Base-by-base conservation (phyloP, 2,888 invertebrate genomes). In the Rhagium mordax region DNA sequence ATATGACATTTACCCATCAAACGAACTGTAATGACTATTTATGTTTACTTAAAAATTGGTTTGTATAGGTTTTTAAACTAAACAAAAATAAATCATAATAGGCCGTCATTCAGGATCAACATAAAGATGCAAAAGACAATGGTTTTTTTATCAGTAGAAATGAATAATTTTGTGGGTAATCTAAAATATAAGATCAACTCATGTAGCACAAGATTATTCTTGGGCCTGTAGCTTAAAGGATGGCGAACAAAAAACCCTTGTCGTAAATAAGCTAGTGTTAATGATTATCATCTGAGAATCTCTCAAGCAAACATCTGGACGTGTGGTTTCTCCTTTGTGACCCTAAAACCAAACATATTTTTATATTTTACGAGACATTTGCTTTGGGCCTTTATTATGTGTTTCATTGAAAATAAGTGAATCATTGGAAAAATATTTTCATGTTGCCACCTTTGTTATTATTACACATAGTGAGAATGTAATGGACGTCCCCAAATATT, bases 191-290 rank as follows among this genome's bases (percentile, higher is more conserved):
- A 49, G 64, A 64, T 64, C 64, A 49, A 18, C 48, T 48, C 48
- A 48, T 70, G 64, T 62, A n/a, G n/a, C n/a, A n/a, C n/a, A n/a
- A n/a, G n/a, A n/a, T n/a, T n/a, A n/a, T n/a, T n/a, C n/a, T n/a
- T n/a, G n/a, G n/a, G n/a, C n/a, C 62, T 41, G 15, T 62, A 53
- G 27, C 70, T 48, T 24, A 47, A 21, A 62, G 70, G 62, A 33
- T 18, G 18, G 55, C 62, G 48, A 62, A 70, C 70, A 70, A 70
- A 61, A 70, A 62, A 51, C 62, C 29, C 68, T 51, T 47, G 61
- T 61, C 61, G 53, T 70, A 70, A 70, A 70, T 62, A 62, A 55
- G 70, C 70, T 61, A 55, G 70, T 62, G 70, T 70, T 62, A 70
- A 70, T 70, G 70, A 70, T 70, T 62, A 70, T 70, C 62, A 70